Base-by-base conservation (phyloP, 1,140 invertebrate genomes). In the Camponotus floridanus region DNA sequence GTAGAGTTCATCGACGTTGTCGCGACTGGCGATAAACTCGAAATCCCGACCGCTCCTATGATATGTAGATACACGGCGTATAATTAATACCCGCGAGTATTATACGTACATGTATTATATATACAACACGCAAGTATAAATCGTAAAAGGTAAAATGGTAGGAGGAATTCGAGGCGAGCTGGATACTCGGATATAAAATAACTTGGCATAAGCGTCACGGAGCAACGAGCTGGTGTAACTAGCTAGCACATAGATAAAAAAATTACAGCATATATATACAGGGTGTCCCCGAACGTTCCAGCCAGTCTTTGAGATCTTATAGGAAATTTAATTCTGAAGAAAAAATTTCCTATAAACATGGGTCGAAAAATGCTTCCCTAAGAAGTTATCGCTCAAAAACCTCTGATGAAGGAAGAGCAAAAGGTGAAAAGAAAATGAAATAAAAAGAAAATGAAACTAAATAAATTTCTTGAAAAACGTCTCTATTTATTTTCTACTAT, bases 81-180 rank as follows among this genome's bases (percentile, higher is more conserved):
- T 86, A 78, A 78, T 86, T 79, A 86, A 86, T 78, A 51, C 61
- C n/a, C 33, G 73, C 51, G 71, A 31, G 51, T 76, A 76, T 26
- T 71, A 51, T 31, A 55, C 33, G 64, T 67, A 79, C 62, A 26
- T 33, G 42, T 13, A 26, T 15, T 67, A 18, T n/a, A n/a, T n/a
- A 13, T 68, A 42, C 36, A 39, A 26, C 45, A 59, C 61, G 61
- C 59, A 18, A 65, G 31, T 26, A 21, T 61, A 64, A 70, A 68
- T 85, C 45, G 73, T 78, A 85, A 85, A 85, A 85, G 81, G 81
- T 36, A 78, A 65, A 70, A 78, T 78, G 68, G 81, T 85, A 85
- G 73, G 73, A 85, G 73, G 70, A 65, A 45, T 78, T 85, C 74
- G 81, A 78, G 73, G 81, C 71, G 11, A 85, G 81, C 71, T 85